phyloP scores from a whole-genome alignment of 2,797 vertebrate genomes.

The Pterois miles region DNA sequence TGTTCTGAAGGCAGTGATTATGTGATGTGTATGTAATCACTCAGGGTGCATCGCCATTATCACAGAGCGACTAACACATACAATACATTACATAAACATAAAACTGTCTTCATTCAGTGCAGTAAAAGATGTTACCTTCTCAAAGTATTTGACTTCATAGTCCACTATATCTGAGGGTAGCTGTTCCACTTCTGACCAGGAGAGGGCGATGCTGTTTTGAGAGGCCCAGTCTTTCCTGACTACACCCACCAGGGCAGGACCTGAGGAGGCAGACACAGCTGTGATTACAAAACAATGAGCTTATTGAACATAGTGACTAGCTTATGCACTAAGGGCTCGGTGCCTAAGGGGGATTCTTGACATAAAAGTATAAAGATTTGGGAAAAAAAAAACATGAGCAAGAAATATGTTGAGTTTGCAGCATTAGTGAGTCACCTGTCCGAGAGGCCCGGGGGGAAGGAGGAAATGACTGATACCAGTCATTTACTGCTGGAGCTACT shows the following conservation, averaged over 20 bases:
- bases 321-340: neutral
- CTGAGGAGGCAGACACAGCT: slow-evolving; percentile 81
- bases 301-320: neutral
- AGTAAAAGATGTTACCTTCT: slow-evolving; percentile 86
- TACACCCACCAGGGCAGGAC: slow-evolving; percentile 93
- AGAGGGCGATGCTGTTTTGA: slow-evolving; percentile 96
- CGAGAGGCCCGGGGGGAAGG: slow-evolving; percentile 5
- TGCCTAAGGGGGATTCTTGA: neutral
- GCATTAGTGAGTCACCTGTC: slow-evolving; percentile 8
- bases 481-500: slow-evolving; percentile 39
- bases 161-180: slow-evolving; percentile 91
- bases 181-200: slow-evolving; percentile 95
- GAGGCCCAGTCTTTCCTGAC: slow-evolving; percentile 96
- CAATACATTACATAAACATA: neutral
- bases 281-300: neutral
- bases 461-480: slow-evolving; percentile 26
- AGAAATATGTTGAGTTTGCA: slow-evolving; percentile 17
- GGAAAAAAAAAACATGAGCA: slow-evolving; percentile 20
- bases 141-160: slow-evolving; percentile 99
- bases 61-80: neutral
- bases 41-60: neutral
- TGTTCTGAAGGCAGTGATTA: slow-evolving; percentile 17
- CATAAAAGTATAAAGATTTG: neutral
- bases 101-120: neutral
- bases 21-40: neutral